These are phyloP conservation scores for Sylvicola fuscatus DNA, from an alignment of 2,888 invertebrate species.

Conservation along the genomic window DNA sequence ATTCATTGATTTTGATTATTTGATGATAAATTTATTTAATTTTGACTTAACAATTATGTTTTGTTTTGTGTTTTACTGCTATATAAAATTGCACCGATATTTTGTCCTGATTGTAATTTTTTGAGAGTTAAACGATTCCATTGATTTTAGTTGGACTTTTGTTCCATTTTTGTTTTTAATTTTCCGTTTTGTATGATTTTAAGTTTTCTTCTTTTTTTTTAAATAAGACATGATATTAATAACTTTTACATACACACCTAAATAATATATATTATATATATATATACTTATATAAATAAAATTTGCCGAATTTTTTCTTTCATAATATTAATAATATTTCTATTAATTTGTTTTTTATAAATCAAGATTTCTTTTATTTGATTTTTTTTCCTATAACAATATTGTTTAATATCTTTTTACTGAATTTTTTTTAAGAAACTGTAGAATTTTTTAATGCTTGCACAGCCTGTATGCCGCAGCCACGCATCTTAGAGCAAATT, in stretches of 20 bases:
- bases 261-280: neutral
- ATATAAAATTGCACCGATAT: constrained; percentile 1
- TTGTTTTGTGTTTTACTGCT: neutral
- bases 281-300: constrained; percentile 2
- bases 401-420: constrained; percentile 7
- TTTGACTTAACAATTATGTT: no score
- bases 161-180: constrained; percentile 1
- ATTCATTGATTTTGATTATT: no score
- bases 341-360: constrained; percentile 4
- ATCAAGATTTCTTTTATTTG: constrained; percentile 6
- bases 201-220: constrained; percentile 3
- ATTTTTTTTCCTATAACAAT: constrained; percentile 8
- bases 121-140: no score
- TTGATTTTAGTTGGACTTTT: no score
- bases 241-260: no score
- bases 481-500: constrained; percentile 21
- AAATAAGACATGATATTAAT: no score
- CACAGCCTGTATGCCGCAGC: constrained; percentile 29
- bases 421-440: constrained; percentile 8
- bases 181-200: constrained; percentile 10
- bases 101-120: neutral
- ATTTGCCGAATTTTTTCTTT: constrained; percentile 3
- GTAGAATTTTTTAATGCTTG: constrained; percentile 23
- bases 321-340: constrained; percentile 1
- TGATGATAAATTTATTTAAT: no score